Percentiles rank a stretch among this genome's conserved stretches.
phyloP scores from a whole-genome alignment of 2,797 vertebrate species.

The Borostomias antarcticus region DNA sequence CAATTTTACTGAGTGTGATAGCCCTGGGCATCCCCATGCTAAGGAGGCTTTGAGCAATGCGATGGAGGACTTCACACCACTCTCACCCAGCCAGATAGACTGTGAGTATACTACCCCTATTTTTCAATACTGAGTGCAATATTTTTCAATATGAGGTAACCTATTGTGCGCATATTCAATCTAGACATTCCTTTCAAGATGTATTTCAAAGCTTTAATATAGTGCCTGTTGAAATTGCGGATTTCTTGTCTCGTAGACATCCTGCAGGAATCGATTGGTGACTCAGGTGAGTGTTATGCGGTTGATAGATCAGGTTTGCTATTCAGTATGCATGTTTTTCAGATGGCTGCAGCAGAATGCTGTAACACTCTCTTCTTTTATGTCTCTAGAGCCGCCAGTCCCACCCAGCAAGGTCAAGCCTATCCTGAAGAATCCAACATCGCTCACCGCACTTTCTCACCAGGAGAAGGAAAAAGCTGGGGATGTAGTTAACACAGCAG shows the following conservation, averaged over 20 bases:
- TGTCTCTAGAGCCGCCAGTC: conserved; percentile 15
- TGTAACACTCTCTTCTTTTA: not conserved
- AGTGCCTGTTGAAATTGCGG: not conserved
- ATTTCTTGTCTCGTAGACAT: conserved; percentile 14
- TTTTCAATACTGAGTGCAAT: too few relatives aligned
- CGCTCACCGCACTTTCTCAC: not conserved
- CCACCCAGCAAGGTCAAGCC: conserved; percentile 17
- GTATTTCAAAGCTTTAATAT: not conserved
- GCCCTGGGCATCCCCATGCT: conserved; percentile 14
- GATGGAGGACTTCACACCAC: conserved; percentile 60
- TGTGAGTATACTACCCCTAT: conserved; percentile 55
- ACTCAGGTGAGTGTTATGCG: conserved; percentile 5
- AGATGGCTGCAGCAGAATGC: not conserved
- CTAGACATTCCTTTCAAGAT: not conserved
- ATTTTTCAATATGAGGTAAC: too few relatives aligned
- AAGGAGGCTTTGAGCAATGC: not conserved
- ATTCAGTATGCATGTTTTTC: not conserved
- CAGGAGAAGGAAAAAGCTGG: conserved; percentile 17
- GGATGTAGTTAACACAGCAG: not conserved
- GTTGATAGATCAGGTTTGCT: not conserved
- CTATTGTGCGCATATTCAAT: not conserved
- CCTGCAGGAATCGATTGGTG: conserved; percentile 12
- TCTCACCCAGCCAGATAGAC: conserved; percentile 49
- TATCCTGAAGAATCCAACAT: conserved; percentile 20
- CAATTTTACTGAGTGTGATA: conserved; percentile 60